These are phyloP conservation scores for Proctacanthus coquilletti DNA, from an alignment of 1,140 invertebrate species.

Conservation along the genomic window DNA sequence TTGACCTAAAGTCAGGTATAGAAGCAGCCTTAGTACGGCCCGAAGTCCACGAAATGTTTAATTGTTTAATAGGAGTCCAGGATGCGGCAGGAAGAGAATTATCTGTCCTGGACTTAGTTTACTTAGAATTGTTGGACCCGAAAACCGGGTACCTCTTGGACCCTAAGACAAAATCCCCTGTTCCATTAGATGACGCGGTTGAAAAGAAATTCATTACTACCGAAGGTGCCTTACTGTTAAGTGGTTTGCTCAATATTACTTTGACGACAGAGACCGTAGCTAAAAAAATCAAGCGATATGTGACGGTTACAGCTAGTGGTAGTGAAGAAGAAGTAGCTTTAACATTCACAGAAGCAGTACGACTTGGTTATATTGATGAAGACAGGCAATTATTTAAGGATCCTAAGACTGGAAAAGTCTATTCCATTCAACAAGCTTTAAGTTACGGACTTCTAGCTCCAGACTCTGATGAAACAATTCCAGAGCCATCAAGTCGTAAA, in stretches of 20 bases:
- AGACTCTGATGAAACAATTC: conserved; percentile 33
- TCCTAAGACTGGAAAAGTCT: conserved; percentile 53
- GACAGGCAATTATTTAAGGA: conserved; percentile 62
- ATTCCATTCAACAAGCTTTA: conserved; percentile 71
- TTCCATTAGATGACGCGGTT: conserved; percentile 75
- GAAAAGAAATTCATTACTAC: conserved; percentile 67
- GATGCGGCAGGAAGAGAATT: conserved; percentile 52
- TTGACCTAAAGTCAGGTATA: conserved; percentile 53
- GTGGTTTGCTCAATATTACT: conserved; percentile 68
- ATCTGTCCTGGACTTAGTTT: conserved; percentile 70
- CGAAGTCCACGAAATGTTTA: conserved; percentile 73
- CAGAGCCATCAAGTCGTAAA: conserved; percentile 25
- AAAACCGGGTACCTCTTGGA: conserved; percentile 74
- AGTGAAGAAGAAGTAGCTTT: conserved; percentile 44
- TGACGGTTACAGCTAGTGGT: conserved; percentile 42
- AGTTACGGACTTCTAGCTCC: conserved; percentile 48
- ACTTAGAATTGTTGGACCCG: conserved; percentile 66
- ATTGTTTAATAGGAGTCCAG: conserved; percentile 61
- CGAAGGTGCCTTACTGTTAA: conserved; percentile 69
- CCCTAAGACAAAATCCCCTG: conserved; percentile 50
- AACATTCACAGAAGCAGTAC: conserved; percentile 60
- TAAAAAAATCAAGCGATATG: conserved; percentile 62
- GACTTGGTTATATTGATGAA: conserved; percentile 66
- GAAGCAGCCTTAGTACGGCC: conserved; percentile 48
- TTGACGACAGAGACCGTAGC: conserved; percentile 72